Conservation (phyloP, 1,140 invertebrate species). For the Sinonovacula constricta region DNA sequence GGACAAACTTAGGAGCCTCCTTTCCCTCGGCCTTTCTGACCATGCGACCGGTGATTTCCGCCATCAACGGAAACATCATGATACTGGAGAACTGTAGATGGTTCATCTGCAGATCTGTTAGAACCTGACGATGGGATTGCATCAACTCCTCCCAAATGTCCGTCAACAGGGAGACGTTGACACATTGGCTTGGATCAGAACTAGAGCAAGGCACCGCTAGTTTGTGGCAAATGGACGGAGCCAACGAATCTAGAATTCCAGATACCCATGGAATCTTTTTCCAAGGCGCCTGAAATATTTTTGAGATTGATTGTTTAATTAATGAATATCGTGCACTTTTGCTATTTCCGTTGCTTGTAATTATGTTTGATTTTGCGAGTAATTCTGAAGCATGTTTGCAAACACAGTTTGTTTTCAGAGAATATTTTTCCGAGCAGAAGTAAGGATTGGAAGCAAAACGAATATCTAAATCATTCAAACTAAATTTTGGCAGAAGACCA, state of each 20-base stretch:
- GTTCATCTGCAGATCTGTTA: conserved; percentile 54
- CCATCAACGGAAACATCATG: conserved; percentile 76
- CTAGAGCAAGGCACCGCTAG: conserved; percentile 85
- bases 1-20: conserved; percentile 87
- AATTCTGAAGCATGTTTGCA: conserved; percentile 79
- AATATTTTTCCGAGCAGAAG: conserved; percentile 63
- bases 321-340: conserved; percentile 36
- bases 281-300: conserved; percentile 45
- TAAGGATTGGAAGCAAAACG: conserved; percentile 59
- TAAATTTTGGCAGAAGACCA: conserved; percentile 84
- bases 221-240: conserved; percentile 91
- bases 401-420: conserved; percentile 84
- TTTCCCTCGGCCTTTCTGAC: conserved; percentile 86
- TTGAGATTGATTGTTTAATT: conserved; percentile 42
- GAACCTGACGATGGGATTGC: conserved; percentile 62
- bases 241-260: conserved; percentile 87
- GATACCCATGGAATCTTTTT: conserved; percentile 41
- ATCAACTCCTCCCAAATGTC: conserved; percentile 74
- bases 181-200: conserved; percentile 53
- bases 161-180: conserved; percentile 60
- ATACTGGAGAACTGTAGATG: conserved; percentile 64
- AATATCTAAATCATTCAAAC: conserved; percentile 80
- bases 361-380: conserved; percentile 55
- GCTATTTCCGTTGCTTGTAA: conserved; percentile 52
- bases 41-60: conserved; percentile 83